Percentiles rank a stretch among this genome's conserved stretches.
phyloP scores from a whole-genome alignment of 2,113 vertebrate genomes.

The Hypomesus transpacificus region DNA sequence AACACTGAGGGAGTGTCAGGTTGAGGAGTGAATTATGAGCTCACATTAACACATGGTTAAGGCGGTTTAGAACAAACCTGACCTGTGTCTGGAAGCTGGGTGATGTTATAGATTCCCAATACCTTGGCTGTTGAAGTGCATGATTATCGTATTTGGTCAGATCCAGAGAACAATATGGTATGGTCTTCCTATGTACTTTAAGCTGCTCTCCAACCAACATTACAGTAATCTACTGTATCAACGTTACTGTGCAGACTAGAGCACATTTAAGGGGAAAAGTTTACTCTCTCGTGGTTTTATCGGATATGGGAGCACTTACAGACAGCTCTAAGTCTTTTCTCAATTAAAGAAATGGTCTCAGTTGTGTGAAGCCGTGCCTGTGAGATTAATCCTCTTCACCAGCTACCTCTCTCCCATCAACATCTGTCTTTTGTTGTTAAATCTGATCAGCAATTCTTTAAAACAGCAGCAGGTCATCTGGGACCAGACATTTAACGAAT shows the following conservation, averaged over 20 bases:
- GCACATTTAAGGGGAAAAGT: conserved; percentile 61
- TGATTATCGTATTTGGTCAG: too few species aligned
- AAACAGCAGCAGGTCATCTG: conserved; percentile 65
- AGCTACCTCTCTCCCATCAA: conserved; percentile 51
- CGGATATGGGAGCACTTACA: conserved; percentile 69
- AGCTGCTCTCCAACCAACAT: conserved; percentile 41
- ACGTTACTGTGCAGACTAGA: conserved; percentile 48
- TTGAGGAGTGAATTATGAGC: not conserved
- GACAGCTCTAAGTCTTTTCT: conserved; percentile 57
- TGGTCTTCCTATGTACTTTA: too few species aligned
- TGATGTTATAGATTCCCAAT: too few species aligned
- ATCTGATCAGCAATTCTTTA: conserved; percentile 61
- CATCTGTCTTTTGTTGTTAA: conserved; percentile 71
- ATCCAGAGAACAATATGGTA: too few species aligned
- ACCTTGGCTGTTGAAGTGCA: too few species aligned
- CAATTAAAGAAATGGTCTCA: conserved; percentile 53
- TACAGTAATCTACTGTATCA: conserved; percentile 68
- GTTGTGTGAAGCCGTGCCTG: conserved; percentile 21
- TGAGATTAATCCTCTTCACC: conserved; percentile 42
- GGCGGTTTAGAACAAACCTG: not conserved
- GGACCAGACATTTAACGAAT: conserved; percentile 63
- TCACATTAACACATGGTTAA: not conserved
- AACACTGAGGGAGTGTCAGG: not conserved
- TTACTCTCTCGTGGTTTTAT: conserved; percentile 64
- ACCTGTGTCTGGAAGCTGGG: too few species aligned